A percentile compares a stretch with the other conserved stretches of the same genome.
These are phyloP conservation scores for Lasaia peninsularis DNA, from an alignment of 1,140 invertebrate genomes.

Conservation along the genomic window DNA sequence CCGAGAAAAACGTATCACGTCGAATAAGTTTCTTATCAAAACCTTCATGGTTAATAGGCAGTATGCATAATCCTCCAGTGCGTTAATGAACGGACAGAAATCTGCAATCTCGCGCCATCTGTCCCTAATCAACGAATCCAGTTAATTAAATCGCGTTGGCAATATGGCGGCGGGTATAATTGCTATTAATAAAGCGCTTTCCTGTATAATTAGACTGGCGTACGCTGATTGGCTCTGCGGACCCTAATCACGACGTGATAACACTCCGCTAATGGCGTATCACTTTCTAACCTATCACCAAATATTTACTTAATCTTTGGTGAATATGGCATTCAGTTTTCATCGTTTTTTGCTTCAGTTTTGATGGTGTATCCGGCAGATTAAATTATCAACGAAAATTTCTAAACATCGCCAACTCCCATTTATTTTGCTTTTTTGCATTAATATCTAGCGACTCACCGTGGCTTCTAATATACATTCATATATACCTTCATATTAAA, in stretches of 20 bases:
- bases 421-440: too few relatives aligned
- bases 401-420: too few relatives aligned
- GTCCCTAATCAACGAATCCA: constrained; percentile 71
- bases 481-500: too few relatives aligned
- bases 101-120: constrained; percentile 67
- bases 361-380: too few relatives aligned
- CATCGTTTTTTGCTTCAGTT: too few relatives aligned
- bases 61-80: constrained; percentile 37
- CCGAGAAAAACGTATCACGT: background rate
- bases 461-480: too few relatives aligned
- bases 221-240: constrained; percentile 59
- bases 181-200: constrained; percentile 76
- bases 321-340: too few relatives aligned
- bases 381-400: too few relatives aligned
- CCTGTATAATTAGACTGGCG: constrained; percentile 70
- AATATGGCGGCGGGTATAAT: constrained; percentile 71
- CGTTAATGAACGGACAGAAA: constrained; percentile 54
- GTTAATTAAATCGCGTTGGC: constrained; percentile 73
- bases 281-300: constrained; percentile 44
- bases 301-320: background rate
- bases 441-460: too few relatives aligned
- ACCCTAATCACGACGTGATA: constrained; percentile 72
- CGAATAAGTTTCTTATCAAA: constrained; percentile 3
- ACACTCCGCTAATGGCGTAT: constrained; percentile 62
- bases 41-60: constrained; percentile 17